Conservation (phyloP, 1,140 invertebrate genomes). For the Anagrus nilaparvatae region DNA sequence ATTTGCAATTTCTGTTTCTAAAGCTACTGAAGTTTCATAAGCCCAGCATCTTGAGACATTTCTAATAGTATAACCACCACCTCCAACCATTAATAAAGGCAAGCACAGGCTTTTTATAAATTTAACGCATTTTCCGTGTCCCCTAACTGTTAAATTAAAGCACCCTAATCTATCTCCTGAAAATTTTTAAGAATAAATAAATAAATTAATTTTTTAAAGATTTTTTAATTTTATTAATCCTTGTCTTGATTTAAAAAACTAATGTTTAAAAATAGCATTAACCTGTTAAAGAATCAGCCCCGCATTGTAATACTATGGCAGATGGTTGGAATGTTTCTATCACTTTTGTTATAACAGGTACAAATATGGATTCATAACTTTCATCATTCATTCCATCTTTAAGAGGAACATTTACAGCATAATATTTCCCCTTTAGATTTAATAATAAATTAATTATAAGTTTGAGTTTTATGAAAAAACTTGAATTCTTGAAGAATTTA, state of each 20-base stretch:
- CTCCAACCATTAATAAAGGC: slow-evolving; percentile 90
- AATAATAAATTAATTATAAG: too few relatives aligned
- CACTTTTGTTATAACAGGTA: slow-evolving; percentile 93
- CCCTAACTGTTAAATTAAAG: slow-evolving; percentile 95
- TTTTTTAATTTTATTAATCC: not conserved
- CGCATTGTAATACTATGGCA: slow-evolving; percentile 93
- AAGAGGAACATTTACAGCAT: slow-evolving; percentile 96
- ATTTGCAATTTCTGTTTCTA: slow-evolving; percentile 93
- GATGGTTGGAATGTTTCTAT: slow-evolving; percentile 95
- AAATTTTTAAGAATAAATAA: slow-evolving; percentile 12
- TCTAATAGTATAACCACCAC: slow-evolving; percentile 94
- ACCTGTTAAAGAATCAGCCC: slow-evolving; percentile 94
- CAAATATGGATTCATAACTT: slow-evolving; percentile 93
- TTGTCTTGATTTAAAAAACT: not conserved
- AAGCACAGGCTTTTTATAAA: slow-evolving; percentile 94
- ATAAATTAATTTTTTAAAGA: too few relatives aligned
- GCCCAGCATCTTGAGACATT: slow-evolving; percentile 99
- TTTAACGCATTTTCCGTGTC: slow-evolving; percentile 96
- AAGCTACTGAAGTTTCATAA: slow-evolving; percentile 92
- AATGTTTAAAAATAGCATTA: not conserved
- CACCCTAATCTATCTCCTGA: slow-evolving; percentile 85
- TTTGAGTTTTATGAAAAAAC: too few relatives aligned
- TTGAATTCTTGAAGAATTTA: too few relatives aligned
- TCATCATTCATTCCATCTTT: slow-evolving; percentile 98
- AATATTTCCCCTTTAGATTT: slow-evolving; percentile 97